phyloP scores from a whole-genome alignment of 2,113 vertebrate genomes.

The Notechis scutatus region DNA sequence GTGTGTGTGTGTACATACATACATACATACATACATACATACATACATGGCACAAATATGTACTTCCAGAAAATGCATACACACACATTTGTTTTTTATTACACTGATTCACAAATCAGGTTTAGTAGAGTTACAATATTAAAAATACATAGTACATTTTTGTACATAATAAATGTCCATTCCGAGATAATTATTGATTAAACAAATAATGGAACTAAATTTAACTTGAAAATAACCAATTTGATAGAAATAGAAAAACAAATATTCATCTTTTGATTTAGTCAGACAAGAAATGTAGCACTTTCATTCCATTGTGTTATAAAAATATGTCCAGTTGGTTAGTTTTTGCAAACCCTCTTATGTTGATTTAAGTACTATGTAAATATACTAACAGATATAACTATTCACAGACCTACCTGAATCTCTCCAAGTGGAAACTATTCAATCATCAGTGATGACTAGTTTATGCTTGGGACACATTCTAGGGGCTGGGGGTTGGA shows the following conservation, averaged over 20 bases:
- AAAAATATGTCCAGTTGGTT: not conserved
- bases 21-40: too few relatives aligned
- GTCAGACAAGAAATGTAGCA: not conserved
- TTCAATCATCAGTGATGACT: not conserved
- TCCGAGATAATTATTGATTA: not conserved
- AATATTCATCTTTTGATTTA: not conserved
- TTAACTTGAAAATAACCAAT: not conserved
- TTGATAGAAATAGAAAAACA: not conserved
- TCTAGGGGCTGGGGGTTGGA: not conserved
- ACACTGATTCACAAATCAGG: not conserved
- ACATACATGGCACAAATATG: slow-evolving; percentile 10
- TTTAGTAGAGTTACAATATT: not conserved
- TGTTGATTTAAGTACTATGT: not conserved
- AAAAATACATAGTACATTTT: not conserved
- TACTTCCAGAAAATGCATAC: not conserved
- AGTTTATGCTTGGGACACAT: not conserved
- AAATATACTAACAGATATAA: not conserved
- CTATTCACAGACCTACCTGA: not conserved
- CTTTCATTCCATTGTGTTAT: not conserved
- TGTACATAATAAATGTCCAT: not conserved
- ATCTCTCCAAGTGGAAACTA: not conserved
- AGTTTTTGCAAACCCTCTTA: not conserved
- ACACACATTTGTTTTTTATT: not conserved
- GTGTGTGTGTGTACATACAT: not conserved
- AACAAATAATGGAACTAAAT: not conserved